These are phyloP conservation scores for Epizoanthus fatuus DNA, from an alignment of 92 coral and sea anemone species.

Conservation along the genomic window DNA sequence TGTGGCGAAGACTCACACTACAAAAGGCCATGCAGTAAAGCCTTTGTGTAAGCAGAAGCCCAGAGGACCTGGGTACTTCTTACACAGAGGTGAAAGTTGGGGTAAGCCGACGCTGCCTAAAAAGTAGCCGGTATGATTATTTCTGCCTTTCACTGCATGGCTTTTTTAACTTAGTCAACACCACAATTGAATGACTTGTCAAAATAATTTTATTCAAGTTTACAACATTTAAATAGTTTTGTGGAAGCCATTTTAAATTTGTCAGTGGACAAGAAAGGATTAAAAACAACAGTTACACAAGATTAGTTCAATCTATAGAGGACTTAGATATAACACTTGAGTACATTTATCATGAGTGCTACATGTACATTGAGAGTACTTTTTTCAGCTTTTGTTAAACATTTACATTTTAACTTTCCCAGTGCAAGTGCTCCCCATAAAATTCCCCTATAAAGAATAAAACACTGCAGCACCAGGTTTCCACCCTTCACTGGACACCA, in stretches of 20 bases:
- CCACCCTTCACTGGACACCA: too few species aligned
- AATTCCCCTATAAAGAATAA: too few species aligned
- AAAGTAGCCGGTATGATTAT: constrained; percentile 20
- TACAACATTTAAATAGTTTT: background rate
- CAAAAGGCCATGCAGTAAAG: constrained; percentile 4
- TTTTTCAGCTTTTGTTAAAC: too few species aligned
- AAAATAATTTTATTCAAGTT: background rate
- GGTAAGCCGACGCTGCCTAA: constrained; percentile 15
- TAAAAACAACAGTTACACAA: too few species aligned
- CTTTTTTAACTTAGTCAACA: background rate
- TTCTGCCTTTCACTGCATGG: background rate
- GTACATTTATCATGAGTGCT: too few species aligned
- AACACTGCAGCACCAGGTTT: too few species aligned
- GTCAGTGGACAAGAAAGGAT: too few species aligned
- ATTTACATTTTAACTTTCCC: too few species aligned
- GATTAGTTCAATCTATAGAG: too few species aligned
- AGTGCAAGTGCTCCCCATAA: too few species aligned
- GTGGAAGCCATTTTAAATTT: background rate
- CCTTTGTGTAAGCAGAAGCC: constrained; percentile 5
- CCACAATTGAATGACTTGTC: background rate
- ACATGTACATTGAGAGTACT: too few species aligned
- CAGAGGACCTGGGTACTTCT: constrained; percentile 14
- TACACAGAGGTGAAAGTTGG: background rate
- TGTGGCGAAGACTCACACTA: constrained; percentile 8
- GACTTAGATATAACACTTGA: too few species aligned